Conservation (phyloP, 2,113 vertebrate genomes). For the Platysternon megacephalum region DNA sequence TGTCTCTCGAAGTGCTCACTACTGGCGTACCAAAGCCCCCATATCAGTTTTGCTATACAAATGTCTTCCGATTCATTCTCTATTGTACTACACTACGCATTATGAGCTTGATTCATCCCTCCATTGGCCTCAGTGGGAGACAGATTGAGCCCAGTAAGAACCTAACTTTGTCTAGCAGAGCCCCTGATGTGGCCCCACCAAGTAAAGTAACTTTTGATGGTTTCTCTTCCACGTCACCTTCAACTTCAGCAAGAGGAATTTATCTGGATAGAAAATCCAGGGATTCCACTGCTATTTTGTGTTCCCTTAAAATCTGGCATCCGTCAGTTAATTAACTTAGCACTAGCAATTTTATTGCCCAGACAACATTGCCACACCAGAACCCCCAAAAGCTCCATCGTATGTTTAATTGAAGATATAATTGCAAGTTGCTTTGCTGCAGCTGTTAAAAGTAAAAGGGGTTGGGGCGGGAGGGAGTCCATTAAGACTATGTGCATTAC, state of each 20-base stretch:
- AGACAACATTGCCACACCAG: conserved; percentile 15
- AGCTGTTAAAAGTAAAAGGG: conserved; percentile 42
- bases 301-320: conserved; percentile 34
- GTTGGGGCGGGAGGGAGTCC: not conserved
- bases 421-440: conserved; percentile 48
- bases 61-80: not conserved
- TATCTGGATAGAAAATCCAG: not conserved
- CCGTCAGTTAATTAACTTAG: conserved; percentile 51
- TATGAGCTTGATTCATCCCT: not conserved
- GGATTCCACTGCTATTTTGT: not conserved
- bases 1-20: not conserved
- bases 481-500: conserved; percentile 41
- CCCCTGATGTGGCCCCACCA: not conserved
- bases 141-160: not conserved
- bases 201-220: not conserved
- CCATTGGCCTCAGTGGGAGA: not conserved
- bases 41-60: not conserved
- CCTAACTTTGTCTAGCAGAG: not conserved
- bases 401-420: conserved; percentile 60
- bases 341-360: not conserved
- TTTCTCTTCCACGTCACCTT: not conserved
- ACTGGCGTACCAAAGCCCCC: not conserved
- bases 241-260: not conserved
- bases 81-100: not conserved
- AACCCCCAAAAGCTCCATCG: not conserved